Conservation (phyloP, 2,888 invertebrate species). For the Pharmacophagus antenor region DNA sequence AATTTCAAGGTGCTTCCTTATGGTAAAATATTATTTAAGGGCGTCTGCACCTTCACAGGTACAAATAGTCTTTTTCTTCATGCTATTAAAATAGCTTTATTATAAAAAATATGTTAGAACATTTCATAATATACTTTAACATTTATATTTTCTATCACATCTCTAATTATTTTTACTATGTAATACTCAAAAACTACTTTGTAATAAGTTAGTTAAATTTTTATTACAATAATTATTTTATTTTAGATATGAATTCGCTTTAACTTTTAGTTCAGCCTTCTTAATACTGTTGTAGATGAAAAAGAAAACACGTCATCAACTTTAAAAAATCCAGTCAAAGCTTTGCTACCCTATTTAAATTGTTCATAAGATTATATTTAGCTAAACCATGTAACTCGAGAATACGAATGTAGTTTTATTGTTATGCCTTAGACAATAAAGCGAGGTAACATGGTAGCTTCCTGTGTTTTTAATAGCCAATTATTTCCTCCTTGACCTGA, state of each 20-base stretch:
- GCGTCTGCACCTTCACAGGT: too few relatives aligned
- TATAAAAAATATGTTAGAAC: too few relatives aligned
- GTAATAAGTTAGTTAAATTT: not conserved
- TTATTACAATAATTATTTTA: too few relatives aligned
- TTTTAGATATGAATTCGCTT: too few relatives aligned
- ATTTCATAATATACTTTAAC: too few relatives aligned
- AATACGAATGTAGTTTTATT: constrained; percentile 11
- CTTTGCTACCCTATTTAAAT: not conserved
- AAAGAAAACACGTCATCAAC: not conserved
- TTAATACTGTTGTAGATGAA: too few relatives aligned
- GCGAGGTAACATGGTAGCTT: constrained; percentile 37
- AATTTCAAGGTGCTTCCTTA: too few relatives aligned
- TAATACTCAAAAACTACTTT: not conserved
- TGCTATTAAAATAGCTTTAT: too few relatives aligned
- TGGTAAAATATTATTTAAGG: too few relatives aligned
- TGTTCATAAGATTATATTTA: not conserved
- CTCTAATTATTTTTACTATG: not conserved
- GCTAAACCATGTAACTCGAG: constrained; percentile 6
- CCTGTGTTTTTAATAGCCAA: constrained; percentile 39
- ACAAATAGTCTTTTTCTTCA: too few relatives aligned
- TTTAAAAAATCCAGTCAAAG: not conserved
- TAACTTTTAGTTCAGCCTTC: too few relatives aligned
- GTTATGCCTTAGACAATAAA: constrained; percentile 29
- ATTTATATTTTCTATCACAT: not conserved
- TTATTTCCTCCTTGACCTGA: constrained; percentile 40